Conservation (phyloP, 2,888 invertebrate genomes). For the Catotricha subobsoleta region DNA sequence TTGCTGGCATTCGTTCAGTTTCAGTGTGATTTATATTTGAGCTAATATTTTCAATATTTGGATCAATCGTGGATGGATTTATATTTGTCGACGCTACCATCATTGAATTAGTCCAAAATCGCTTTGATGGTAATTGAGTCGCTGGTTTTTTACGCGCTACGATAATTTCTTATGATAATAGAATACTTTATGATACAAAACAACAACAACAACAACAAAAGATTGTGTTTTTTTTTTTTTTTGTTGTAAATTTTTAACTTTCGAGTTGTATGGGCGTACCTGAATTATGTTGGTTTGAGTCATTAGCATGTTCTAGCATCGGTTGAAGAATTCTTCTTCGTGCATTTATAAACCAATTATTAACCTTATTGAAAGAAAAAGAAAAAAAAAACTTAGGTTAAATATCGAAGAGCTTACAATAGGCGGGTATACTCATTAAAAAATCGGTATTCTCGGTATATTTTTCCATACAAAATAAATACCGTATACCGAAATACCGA, state of each 20-base stretch:
- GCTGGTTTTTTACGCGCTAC: slow-evolving; percentile 9
- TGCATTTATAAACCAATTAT: slow-evolving; percentile 91
- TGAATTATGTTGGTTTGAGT: slow-evolving; percentile 11
- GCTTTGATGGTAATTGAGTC: slow-evolving; percentile 14
- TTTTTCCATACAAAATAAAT: too few species aligned
- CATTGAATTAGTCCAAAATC: slow-evolving; percentile 12
- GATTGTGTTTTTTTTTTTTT: too few species aligned
- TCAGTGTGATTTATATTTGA: slow-evolving; percentile 13
- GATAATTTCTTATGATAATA: not conserved
- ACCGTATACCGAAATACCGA: too few species aligned
- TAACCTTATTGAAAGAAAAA: slow-evolving; percentile 33
- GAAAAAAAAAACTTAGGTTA: not conserved
- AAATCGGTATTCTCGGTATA: too few species aligned
- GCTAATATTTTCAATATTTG: slow-evolving; percentile 15
- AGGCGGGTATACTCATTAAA: too few species aligned
- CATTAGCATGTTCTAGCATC: slow-evolving; percentile 49
- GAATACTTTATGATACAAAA: too few species aligned
- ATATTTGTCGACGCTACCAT: slow-evolving; percentile 8
- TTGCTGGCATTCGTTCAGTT: slow-evolving; percentile 11
- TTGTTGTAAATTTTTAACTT: too few species aligned
- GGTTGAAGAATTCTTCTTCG: slow-evolving; percentile 78
- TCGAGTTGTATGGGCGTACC: slow-evolving; percentile 6
- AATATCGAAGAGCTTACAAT: too few species aligned
- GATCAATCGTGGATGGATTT: slow-evolving; percentile 13
- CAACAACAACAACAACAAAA: too few species aligned